Evolutionary conservation across 2,888 invertebrate genomes (phyloP).

Genomic region (Chrysolina haemoptera): DNA sequence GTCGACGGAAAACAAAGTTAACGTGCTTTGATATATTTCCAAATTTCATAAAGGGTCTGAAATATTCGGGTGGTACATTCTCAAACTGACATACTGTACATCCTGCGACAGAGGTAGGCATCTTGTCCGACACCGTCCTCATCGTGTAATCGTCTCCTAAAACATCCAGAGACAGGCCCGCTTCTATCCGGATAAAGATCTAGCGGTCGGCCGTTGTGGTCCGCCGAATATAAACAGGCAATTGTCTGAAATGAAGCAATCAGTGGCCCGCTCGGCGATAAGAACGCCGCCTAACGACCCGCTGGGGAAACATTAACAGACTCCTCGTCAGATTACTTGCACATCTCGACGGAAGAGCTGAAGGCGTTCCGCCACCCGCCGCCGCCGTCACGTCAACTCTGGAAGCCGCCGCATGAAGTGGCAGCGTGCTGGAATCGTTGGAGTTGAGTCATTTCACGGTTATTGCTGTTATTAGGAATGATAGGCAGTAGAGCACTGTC

Average conservation of each 20-base stretch:
- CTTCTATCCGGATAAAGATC: slow-evolving; percentile 18
- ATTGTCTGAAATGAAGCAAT: slow-evolving; percentile 72
- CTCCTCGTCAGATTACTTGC: slow-evolving; percentile 71
- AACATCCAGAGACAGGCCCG: slow-evolving; percentile 5
- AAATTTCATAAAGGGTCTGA: too few relatives aligned
- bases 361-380: slow-evolving; percentile 12
- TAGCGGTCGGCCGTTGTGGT: slow-evolving; percentile 65
- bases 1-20: too few relatives aligned
- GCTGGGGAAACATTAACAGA: slow-evolving; percentile 71
- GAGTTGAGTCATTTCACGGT: neutral
- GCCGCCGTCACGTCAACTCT: neutral
- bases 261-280: slow-evolving; percentile 71
- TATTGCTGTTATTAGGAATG: neutral
- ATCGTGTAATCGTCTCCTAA: neutral
- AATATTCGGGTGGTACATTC: neutral
- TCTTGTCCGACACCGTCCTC: slow-evolving; percentile 5
- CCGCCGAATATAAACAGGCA: slow-evolving; percentile 71
- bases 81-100: neutral
- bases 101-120: slow-evolving; percentile 1
- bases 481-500: too few relatives aligned
- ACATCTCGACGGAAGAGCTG: slow-evolving; percentile 60
- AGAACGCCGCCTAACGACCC: slow-evolving; percentile 70
- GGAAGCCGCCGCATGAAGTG: slow-evolving; percentile 1
- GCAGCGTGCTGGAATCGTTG: neutral
- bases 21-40: too few relatives aligned